Base-by-base conservation (phyloP, 2,113 vertebrate genomes). In the Procavia capensis region DNA sequence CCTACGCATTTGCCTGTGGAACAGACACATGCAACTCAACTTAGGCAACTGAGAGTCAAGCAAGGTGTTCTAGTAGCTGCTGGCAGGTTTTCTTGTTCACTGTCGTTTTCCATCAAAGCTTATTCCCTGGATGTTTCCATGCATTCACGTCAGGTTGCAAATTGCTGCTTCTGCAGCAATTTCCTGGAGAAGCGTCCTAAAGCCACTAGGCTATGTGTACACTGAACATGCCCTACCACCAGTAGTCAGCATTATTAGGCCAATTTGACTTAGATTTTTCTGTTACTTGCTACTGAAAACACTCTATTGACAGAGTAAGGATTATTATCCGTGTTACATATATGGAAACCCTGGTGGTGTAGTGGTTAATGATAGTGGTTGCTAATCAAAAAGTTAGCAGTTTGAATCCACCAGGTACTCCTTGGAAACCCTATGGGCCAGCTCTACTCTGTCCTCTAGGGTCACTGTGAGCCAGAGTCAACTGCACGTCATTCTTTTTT, bases 181-280 rank as follows among this genome's bases (percentile, higher is more conserved):
- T 5, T 36, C 85, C 34, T 29, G 70, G 31, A 27, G n/a, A 75
- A 41, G 16, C 41, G 76, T 43, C 27, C 24, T 14, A 24, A 64
- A 47, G 47, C 57, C 7, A 13, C 11, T 1, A 41, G 43, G 27
- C 13, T 70, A n/a, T 27, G 72, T 74, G 72, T 74, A 25, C 22
- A 13, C 74, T 29, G 41, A 76, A 14, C 29, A 11, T 2, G 34
- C 34, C 5, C n/a, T 61, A 22, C 9, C 1, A 4, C 68, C 2
- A 11, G 9, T 72, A 39, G 41, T 14, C 36, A 70, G 14, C 29
- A 81, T n/a, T 39, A 82, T 66, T 24, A 72, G 6, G 45, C 57
- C 24, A 72, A 24, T 50, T 93, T 91, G 87, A 93, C 59, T 74
- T 74, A 70, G 25, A 29, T 82, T 78, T 78, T 90, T 93, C 64